Conservation (phyloP, 2,797 vertebrate genomes). For the Argyrosomus regius region DNA sequence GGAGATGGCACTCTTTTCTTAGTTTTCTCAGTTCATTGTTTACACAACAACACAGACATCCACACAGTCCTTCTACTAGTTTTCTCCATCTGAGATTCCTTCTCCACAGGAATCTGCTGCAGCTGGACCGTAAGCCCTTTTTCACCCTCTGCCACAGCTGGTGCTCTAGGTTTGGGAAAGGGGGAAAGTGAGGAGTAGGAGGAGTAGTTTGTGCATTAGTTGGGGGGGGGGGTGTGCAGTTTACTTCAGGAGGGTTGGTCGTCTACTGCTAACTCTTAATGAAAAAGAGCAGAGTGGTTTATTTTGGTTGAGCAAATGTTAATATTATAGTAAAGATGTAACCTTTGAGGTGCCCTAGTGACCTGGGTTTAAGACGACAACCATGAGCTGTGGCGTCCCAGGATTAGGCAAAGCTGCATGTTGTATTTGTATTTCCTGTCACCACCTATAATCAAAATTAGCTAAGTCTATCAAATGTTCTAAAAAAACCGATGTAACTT, state of each 20-base stretch:
- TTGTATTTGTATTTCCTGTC: too few relatives aligned
- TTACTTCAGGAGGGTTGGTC: neutral
- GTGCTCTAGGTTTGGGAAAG: constrained; percentile 1
- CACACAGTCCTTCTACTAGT: neutral
- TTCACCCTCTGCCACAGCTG: constrained; percentile 24
- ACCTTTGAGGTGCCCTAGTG: neutral
- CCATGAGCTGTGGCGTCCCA: neutral
- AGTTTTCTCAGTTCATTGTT: constrained; percentile 14
- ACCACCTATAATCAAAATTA: too few relatives aligned
- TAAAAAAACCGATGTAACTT: too few relatives aligned
- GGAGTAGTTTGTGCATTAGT: neutral
- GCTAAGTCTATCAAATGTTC: too few relatives aligned
- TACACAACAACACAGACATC: constrained; percentile 9
- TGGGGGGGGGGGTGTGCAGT: neutral
- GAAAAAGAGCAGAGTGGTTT: neutral
- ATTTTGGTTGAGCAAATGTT: neutral
- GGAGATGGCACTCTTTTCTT: neutral
- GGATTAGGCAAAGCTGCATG: too few relatives aligned
- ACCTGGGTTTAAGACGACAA: neutral
- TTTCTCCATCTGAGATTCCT: constrained; percentile 14
- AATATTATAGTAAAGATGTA: neutral
- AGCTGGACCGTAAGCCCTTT: constrained; percentile 14
- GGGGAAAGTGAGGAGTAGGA: neutral
- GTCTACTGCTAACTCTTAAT: neutral
- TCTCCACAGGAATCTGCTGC: constrained; percentile 24